A percentile compares a stretch with the other conserved stretches of the same genome.
phyloP scores from a whole-genome alignment of 64 coral and sea anemone species.

The Montipora foliosa region DNA sequence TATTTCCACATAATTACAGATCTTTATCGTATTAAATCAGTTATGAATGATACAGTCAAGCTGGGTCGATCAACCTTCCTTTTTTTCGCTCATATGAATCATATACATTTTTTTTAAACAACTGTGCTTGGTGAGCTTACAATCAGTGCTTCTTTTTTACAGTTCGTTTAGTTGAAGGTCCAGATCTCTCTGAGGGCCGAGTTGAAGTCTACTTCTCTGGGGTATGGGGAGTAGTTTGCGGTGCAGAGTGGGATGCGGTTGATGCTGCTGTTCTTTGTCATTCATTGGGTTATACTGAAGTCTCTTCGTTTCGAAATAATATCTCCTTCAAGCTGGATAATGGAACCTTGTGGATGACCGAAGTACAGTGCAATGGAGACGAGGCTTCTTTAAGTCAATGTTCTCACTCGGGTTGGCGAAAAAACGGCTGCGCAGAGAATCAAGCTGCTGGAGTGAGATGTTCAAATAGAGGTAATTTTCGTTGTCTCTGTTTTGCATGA shows the following conservation, averaged over 20 bases:
- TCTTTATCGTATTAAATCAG: no score
- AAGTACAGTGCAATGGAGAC: slow-evolving; percentile 9
- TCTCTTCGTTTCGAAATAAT: background rate
- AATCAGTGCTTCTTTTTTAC: background rate
- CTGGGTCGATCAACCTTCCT: no score
- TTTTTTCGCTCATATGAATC: no score
- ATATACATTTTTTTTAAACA: no score
- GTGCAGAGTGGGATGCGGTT: slow-evolving; percentile 4
- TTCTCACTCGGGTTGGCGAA: slow-evolving; percentile 5
- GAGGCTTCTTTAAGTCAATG: slow-evolving; percentile 16
- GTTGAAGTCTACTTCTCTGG: slow-evolving; percentile 23
- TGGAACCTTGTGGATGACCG: slow-evolving; percentile 14
- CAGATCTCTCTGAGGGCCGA: background rate
- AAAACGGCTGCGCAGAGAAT: background rate
- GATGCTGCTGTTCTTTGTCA: slow-evolving; percentile 38
- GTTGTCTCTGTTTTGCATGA: no score
- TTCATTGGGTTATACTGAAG: slow-evolving; percentile 15
- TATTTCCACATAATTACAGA: no score
- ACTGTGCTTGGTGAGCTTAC: background rate
- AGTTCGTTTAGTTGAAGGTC: slow-evolving; percentile 44
- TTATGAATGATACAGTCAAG: no score
- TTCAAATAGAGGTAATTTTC: background rate
- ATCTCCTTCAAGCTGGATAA: slow-evolving; percentile 4
- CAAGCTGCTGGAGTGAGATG: slow-evolving; percentile 25
- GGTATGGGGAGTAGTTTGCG: slow-evolving; percentile 14